Evolutionary conservation across 2,797 vertebrate genomes (phyloP), one percentile per base, ranked within the genome.

Genomic region (Euthynnus affinis): DNA sequence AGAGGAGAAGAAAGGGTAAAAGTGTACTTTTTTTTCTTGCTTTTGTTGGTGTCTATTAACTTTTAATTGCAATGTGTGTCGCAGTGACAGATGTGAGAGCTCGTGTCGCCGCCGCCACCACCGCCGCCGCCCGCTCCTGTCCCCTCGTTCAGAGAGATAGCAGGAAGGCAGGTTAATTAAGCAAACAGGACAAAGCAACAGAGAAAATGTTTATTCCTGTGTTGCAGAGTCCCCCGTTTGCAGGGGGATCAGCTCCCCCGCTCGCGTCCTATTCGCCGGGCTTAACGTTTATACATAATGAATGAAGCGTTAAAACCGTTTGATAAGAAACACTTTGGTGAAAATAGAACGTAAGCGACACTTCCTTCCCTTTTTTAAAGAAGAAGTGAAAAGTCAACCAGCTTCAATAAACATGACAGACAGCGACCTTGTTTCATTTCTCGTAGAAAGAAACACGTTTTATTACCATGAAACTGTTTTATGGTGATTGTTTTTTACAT

Each of bases 41-140:
- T 87, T 91, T 91, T 91, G 85, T 84, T 79, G 75, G 52, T 60
- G 67, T 85, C 88, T 89, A 87, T 95, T 93, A 92, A 94, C 92
- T 93, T 95, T 95, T 94, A 93, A 95, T 94, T 94, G 91, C 87
- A 53, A 81, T 64, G 79, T 86, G 82, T 74, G 85, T 91, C 68
- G 70, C 71, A n/a, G 74, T 90, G 92, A 92, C 83, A 89, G 91
- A 87, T 92, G 87, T 88, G 88, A 89, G 79, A 51, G 89, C 89
- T 84, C 4, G 72, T 70, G 78, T 83, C 65, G 6, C 53, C 51
- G 74, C 60, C n/a, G 74, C 73, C n/a, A n/a, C n/a, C n/a, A n/a
- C n/a, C n/a, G n/a, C n/a, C n/a, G n/a, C n/a, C n/a, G n/a, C n/a
- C n/a, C 37, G 52, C 80, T 82, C 75, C 53, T 56, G 67, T 81